Evolutionary conservation across 2,113 vertebrate species (phyloP), one percentile per base, ranked within the genome.

Genomic region (Montifringilla adamsi): DNA sequence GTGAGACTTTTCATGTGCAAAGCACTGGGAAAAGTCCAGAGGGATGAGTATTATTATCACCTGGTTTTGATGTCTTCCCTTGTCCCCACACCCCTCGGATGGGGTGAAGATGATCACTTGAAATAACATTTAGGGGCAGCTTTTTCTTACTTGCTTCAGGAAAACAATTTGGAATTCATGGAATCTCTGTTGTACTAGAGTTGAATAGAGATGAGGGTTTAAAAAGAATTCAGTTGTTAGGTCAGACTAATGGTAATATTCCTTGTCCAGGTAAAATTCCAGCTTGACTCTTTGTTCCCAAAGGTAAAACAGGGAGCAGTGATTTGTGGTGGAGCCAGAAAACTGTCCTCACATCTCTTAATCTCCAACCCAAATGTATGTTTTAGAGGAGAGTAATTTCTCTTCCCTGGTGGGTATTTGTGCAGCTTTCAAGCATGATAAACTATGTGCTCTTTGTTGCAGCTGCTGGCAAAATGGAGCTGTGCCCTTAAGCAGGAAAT

Each of bases 391-490:
- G 85, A 86, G 76, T 62, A 63, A 72, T 92, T 46, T 78, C 68
- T 85, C 73, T 85, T 91, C 77, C 91, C 56, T 59, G 47, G 60
- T 95, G 91, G 80, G 44, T 94, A 58, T 93, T 87, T 94, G 75
- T 90, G 77, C 84, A 93, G 85, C 79, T 78, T 92, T 89, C 90
- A 93, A 82, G 89, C 62, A 27, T 89, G 80, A 93, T 78, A 68
- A 92, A 94, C 55, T 64, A 0, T 44, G 37, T 73, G 58, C n/a
- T 94, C 24, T 70, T 88, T 35, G 28, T 52, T 86, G 68, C 69
- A 90, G 92, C 78, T 96, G 90, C 87, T 75, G 89, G 94, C 89
- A 84, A 92, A 91, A 84, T 55, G 90, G 78, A 91, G 70, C 90
- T 43, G 58, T 86, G 83, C 85, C 92, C 93, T 84, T 80, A 81